phyloP scores from a whole-genome alignment of 1,140 invertebrate genomes.

The Drosophila dunni region DNA sequence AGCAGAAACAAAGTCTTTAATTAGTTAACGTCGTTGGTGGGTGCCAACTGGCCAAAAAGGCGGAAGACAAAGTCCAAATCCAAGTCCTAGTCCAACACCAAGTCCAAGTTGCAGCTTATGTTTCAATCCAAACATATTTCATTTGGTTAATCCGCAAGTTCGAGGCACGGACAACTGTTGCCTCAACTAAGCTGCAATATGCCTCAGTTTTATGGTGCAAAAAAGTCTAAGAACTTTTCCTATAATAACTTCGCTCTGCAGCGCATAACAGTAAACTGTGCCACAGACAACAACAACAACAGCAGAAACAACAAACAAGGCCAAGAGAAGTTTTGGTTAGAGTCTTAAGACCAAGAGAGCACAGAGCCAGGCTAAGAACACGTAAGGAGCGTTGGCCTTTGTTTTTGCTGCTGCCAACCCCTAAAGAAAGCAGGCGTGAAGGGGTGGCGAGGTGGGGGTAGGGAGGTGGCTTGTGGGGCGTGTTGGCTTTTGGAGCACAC shows the following conservation, averaged over 20 bases:
- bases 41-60: background rate
- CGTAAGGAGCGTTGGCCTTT: slow-evolving; percentile 31
- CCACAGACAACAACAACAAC: slow-evolving; percentile 64
- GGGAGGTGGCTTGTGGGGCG: slow-evolving; percentile 1
- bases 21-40: background rate
- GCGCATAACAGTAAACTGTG: slow-evolving; percentile 64
- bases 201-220: slow-evolving; percentile 9
- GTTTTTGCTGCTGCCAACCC: slow-evolving; percentile 41
- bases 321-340: slow-evolving; percentile 32
- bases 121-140: slow-evolving; percentile 9
- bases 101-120: background rate
- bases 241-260: slow-evolving; percentile 37
- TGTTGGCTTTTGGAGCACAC: slow-evolving; percentile 27
- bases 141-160: slow-evolving; percentile 17
- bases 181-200: slow-evolving; percentile 2
- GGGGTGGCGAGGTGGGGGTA: background rate
- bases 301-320: slow-evolving; percentile 28
- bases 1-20: too few relatives aligned
- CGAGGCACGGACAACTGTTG: slow-evolving; percentile 36
- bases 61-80: background rate
- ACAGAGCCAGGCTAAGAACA: slow-evolving; percentile 20
- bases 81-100: background rate
- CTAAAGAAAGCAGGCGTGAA: background rate
- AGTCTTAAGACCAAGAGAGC: slow-evolving; percentile 52
- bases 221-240: slow-evolving; percentile 33